A percentile compares a stretch with the other conserved stretches of the same genome.
These are phyloP conservation scores for Choristoneura rosaceana DNA, from an alignment of 2,888 invertebrate species.

Conservation along the genomic window DNA sequence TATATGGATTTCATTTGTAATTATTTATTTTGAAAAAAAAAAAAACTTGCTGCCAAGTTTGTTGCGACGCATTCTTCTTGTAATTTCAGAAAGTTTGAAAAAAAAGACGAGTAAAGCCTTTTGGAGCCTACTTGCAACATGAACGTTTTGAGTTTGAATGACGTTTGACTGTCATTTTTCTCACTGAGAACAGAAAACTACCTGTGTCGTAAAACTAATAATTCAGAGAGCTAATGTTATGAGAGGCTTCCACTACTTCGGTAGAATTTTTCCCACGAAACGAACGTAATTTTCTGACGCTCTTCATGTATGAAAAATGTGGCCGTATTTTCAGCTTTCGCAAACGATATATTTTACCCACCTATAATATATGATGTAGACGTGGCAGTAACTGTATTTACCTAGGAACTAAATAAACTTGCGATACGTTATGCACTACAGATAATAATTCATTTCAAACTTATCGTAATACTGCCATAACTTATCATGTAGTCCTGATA, in stretches of 20 bases:
- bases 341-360: slow-evolving; percentile 33
- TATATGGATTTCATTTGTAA: no score
- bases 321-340: slow-evolving; percentile 30
- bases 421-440: neutral
- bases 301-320: slow-evolving; percentile 36
- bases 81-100: no score
- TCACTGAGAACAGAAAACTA: no score
- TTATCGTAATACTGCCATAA: neutral
- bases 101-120: no score
- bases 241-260: slow-evolving; percentile 18
- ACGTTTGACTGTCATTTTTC: no score
- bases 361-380: neutral
- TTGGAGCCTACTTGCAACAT: no score
- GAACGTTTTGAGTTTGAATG: no score
- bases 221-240: slow-evolving; percentile 5
- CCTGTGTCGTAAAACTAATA: slow-evolving; percentile 2
- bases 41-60: no score
- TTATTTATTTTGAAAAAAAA: no score
- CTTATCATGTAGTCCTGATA: no score
- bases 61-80: no score
- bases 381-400: neutral
- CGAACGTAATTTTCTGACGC: slow-evolving; percentile 48
- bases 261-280: slow-evolving; percentile 49
- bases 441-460: neutral
- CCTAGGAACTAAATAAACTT: neutral